Evolutionary conservation across 2,113 vertebrate species (phyloP), one percentile per base, ranked within the genome.

Genomic region (Furnarius figulus): DNA sequence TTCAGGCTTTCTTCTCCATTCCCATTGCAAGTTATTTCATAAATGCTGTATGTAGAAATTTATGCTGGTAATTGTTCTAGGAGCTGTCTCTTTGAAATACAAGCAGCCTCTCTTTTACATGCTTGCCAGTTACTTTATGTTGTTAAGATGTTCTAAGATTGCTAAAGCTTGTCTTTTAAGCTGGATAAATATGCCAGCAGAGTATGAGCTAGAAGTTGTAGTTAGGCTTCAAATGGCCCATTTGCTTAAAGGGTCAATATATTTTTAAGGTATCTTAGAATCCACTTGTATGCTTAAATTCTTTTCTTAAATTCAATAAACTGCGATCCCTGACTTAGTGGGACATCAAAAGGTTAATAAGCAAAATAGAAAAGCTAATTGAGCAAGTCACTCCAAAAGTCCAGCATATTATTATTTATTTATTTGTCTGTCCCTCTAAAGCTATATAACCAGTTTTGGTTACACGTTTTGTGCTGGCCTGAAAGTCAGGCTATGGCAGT

Each of bases 1-100:
- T 88, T 72, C 74, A 59, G 52, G 50, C 70, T 93, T 85, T 80
- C 85, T 88, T 85, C 75, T 91, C 18, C 18, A 16, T 83, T 80
- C 70, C 39, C 13, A 7, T 31, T 90, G 47, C 79, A 85, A 66
- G 37, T 66, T 78, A 76, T 59, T 95, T 93, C 83, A 52, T 89
- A 77, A 77, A 53, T 44, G 39, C 83, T 77, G 22, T 59, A 74
- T 76, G 30, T 39, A 88, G 33, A 63, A 88, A 74, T 86, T 78
- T 71, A 23, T 72, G 74, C 68, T 74, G 53, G 77, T 71, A 62
- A 71, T 71, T 92, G 67, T 95, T 77, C 30, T 71, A 77, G 68
- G 68, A 92, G 55, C 46, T 66, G 68, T 71, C 75, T 16, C 55
- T 77, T 88, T 96, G 90, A 92, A 95, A 84, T 88, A 71, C 25